Conservation (phyloP, 2,888 invertebrate genomes). For the Branchipolynoe longqiensis region DNA sequence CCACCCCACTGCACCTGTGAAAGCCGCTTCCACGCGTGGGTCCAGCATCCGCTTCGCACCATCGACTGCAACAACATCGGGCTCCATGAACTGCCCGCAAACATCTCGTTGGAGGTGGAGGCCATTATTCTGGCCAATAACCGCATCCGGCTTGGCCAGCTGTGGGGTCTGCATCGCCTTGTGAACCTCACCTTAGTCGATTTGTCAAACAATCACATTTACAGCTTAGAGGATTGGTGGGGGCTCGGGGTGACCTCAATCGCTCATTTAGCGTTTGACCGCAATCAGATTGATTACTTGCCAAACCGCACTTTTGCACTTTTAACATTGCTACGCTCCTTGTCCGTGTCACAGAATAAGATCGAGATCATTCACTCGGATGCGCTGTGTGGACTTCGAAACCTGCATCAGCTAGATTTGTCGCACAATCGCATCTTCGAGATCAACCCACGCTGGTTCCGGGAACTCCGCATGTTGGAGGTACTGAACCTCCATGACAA, state of each 20-base stretch:
- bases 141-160: constrained; percentile 60
- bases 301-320: constrained; percentile 60
- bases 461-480: constrained; percentile 47
- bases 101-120: constrained; percentile 61
- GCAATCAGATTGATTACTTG: constrained; percentile 62
- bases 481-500: constrained; percentile 64
- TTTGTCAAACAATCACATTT: constrained; percentile 60
- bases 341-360: constrained; percentile 61
- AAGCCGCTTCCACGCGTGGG: constrained; percentile 35
- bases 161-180: constrained; percentile 59
- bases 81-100: constrained; percentile 62
- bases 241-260: constrained; percentile 13
- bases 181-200: constrained; percentile 59
- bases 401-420: constrained; percentile 33
- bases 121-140: constrained; percentile 63
- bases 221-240: constrained; percentile 49
- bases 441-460: constrained; percentile 65
- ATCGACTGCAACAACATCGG: constrained; percentile 61
- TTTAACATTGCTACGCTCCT: constrained; percentile 21
- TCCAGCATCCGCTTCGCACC: constrained; percentile 23
- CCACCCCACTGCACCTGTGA: constrained; percentile 40
- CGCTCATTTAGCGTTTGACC: constrained; percentile 44
- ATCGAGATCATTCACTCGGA: constrained; percentile 63
- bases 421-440: constrained; percentile 56
- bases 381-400: constrained; percentile 47